Evolutionary conservation across 1,140 invertebrate species (phyloP), one percentile per base, ranked within the genome.

Genomic region (Idris sp.): DNA sequence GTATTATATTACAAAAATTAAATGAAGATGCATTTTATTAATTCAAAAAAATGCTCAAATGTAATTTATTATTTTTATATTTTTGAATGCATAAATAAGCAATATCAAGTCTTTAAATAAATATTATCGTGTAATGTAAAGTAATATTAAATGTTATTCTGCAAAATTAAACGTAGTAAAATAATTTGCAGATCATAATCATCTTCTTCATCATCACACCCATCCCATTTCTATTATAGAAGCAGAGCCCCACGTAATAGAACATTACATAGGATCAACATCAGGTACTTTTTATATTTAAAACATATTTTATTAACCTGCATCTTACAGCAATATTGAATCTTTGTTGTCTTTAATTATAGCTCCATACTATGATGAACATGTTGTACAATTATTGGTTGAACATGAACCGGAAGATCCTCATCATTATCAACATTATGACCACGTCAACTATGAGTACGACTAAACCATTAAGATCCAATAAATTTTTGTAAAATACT

Each of bases 371-470:
- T 59, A 54, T 26, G 54, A 74, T 4, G 43, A 79, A 7, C 46
- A 74, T 38, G n/a, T 46, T 11, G 58, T 61, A 49, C 67, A 76
- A 5, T 8, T 61, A 33, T 41, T 43, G 75, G 11, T 69, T 44
- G 49, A 76, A 33, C n/a, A n/a, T n/a, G 58, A 44, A 73, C 33
- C 35, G 19, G 36, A n/a, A 58, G 26, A 44, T 75, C 35, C 74
- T 22, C 46, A 62, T 18, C 56, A 73, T 59, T 71, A 72, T 15
- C 54, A 76, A 2, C 61, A 75, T 73, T 68, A 79, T 35, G 67
- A 76, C 13, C 62, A 79, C 28, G 41, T 56, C 19, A 72, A 76
- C 14, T 79, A 79, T 36, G 65, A 79, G 18, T 77, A 79, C 30
- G 62, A 74, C 25, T 74, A 59, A 74, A 22, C 19, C 19, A 6